phyloP scores from a whole-genome alignment of 1,140 invertebrate species.

The Trichonephila clavipes region DNA sequence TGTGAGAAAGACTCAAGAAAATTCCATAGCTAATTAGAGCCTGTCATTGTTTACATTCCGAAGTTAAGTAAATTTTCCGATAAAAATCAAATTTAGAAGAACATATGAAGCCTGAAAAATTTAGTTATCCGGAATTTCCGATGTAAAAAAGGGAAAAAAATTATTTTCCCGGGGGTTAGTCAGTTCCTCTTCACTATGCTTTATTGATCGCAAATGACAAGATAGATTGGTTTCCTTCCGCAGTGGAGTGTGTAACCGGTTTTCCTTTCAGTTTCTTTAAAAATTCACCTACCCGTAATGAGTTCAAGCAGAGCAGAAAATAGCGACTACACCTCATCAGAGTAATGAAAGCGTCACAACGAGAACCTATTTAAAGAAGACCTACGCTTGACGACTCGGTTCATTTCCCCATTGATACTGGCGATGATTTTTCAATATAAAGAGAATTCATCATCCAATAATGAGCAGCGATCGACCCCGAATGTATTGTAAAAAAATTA shows the following conservation, averaged over 20 bases:
- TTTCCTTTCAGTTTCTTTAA: conserved; percentile 1
- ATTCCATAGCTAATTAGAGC: too few species aligned
- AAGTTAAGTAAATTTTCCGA: too few species aligned
- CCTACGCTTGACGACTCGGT: too few species aligned
- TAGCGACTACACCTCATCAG: background rate
- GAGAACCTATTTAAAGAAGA: too few species aligned
- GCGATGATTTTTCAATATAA: too few species aligned
- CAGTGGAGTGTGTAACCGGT: background rate
- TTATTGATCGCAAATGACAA: background rate
- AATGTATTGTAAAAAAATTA: too few species aligned
- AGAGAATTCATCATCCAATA: too few species aligned
- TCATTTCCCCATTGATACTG: too few species aligned
- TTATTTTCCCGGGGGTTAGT: background rate
- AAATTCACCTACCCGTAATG: background rate
- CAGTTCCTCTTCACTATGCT: background rate
- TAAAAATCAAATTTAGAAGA: background rate
- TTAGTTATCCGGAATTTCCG: background rate
- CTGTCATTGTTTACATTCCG: too few species aligned
- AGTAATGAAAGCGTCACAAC: too few species aligned
- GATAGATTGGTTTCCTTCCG: background rate
- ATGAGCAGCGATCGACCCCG: too few species aligned
- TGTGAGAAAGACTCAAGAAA: too few species aligned
- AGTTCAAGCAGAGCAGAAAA: background rate
- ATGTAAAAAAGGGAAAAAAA: background rate
- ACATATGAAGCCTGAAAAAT: background rate